Evolutionary conservation across 1,140 invertebrate genomes (phyloP), one percentile per base, ranked within the genome.

Genomic region (Metopolophium dirhodum): DNA sequence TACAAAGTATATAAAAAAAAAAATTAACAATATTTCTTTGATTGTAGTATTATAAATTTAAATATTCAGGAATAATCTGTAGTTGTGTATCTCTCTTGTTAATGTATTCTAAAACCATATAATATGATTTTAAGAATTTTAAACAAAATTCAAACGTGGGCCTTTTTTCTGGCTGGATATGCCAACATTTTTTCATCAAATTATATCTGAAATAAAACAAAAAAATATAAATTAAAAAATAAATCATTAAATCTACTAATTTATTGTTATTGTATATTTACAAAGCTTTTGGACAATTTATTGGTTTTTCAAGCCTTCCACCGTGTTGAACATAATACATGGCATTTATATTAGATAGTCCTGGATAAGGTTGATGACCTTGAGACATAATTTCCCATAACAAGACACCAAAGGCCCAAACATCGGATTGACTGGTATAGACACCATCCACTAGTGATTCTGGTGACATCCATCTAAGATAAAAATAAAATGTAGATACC

Each of bases 351-450:
- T 99, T 99, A 49, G 97, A 98, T 92, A 98, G 96, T 1, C 98
- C 98, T 51, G 98, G 98, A 95, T 99, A 99, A 0, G 99, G 99
- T 94, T 99, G 98, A 94, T 99, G 98, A 0, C 99, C 99, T 26
- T 99, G 95, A 0, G 98, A 98, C 94, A 99, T 96, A 18, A 99
- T 98, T 96, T 99, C 99, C 99, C 99, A 99, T 95, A 99, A 97
- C 14, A 99, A 95, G 0, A 99, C 98, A 3, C 98, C 99, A 96
- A 99, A 99, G 0, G 99, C 97, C 99, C 98, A 99, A 0, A 99
- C 98, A 95, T 99, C 99, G 2, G 98, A 98, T 95, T 99, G 98
- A 26, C 97, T 97, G 0, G 98, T 99, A 94, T 99, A 99, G 3
- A 99, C 97, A 0, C 98, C 98, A 95, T 99, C 98, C 0, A 98